These are phyloP conservation scores for Asobara japonica DNA, from an alignment of 1,140 invertebrate species.

Conservation along the genomic window DNA sequence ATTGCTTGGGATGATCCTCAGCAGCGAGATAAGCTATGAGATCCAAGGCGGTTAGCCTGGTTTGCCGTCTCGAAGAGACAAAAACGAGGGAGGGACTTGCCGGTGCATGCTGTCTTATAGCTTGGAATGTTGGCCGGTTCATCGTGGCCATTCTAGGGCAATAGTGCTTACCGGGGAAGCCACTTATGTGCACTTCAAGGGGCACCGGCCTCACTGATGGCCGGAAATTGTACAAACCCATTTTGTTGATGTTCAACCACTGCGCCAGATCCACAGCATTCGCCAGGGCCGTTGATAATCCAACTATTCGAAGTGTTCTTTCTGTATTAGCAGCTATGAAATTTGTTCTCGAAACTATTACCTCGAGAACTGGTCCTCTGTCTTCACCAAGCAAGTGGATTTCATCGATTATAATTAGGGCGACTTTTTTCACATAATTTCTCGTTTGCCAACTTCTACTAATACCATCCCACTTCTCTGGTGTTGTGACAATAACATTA, in stretches of 20 bases:
- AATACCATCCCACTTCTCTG: constrained; percentile 99
- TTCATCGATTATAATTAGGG: constrained; percentile 97
- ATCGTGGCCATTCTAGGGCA: constrained; percentile 99
- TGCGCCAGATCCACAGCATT: constrained; percentile 97
- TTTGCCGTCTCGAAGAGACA: constrained; percentile 98
- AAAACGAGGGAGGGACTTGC: constrained; percentile 92
- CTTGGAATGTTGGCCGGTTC: constrained; percentile 99
- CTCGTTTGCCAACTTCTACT: constrained; percentile 97
- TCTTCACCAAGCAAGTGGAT: constrained; percentile 96
- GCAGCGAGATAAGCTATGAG: constrained; percentile 92
- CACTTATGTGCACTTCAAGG: constrained; percentile 92
- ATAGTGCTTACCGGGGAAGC: constrained; percentile 97
- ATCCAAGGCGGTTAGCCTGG: constrained; percentile 95
- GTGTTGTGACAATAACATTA: constrained; percentile 97
- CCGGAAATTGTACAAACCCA: constrained; percentile 97
- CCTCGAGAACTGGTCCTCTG: constrained; percentile 85
- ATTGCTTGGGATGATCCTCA: constrained; percentile 94
- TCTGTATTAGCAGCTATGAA: constrained; percentile 91
- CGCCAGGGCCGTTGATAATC: constrained; percentile 96
- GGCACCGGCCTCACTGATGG: constrained; percentile 98
- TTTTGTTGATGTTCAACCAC: constrained; percentile 90
- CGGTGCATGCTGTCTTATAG: constrained; percentile 93
- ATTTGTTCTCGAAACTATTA: constrained; percentile 89
- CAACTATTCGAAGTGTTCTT: constrained; percentile 85
- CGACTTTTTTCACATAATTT: constrained; percentile 92